phyloP scores from a whole-genome alignment of 2,888 invertebrate genomes.

The Augiades crinisus region DNA sequence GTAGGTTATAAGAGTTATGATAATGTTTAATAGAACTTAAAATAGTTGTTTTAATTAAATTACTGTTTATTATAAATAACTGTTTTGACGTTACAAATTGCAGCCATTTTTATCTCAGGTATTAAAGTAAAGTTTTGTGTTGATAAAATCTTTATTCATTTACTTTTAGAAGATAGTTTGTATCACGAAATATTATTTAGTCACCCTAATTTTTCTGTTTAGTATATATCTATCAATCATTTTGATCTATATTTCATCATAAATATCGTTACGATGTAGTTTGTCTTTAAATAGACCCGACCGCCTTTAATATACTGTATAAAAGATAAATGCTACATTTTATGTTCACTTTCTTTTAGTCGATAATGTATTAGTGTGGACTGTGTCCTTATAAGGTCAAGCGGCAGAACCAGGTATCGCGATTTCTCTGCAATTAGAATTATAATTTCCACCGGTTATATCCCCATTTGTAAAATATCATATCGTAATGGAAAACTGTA shows the following conservation, averaged over 20 bases:
- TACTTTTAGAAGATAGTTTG: too few relatives aligned
- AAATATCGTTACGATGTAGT: background rate
- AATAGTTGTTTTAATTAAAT: too few relatives aligned
- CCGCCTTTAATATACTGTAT: background rate
- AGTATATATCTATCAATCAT: too few relatives aligned
- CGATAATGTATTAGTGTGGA: slow-evolving; percentile 19
- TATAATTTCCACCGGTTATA: slow-evolving; percentile 41
- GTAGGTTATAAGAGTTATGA: too few relatives aligned
- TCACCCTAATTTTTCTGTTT: background rate
- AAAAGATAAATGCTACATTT: slow-evolving; percentile 7
- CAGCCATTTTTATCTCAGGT: too few relatives aligned
- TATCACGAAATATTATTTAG: background rate
- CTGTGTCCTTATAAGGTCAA: slow-evolving; percentile 27
- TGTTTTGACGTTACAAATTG: too few relatives aligned
- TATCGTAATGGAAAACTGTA: slow-evolving; percentile 12
- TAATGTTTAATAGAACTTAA: too few relatives aligned
- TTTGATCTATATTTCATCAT: background rate
- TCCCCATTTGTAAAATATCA: slow-evolving; percentile 15
- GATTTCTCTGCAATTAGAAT: slow-evolving; percentile 49
- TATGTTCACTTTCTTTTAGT: slow-evolving; percentile 20
- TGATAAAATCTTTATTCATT: too few relatives aligned
- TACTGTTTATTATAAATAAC: too few relatives aligned
- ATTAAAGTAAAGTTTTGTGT: too few relatives aligned
- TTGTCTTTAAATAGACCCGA: background rate
- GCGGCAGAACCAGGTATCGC: slow-evolving; percentile 35